Base-by-base conservation (phyloP, 1,140 invertebrate species). In the Drosophila carrolli region DNA sequence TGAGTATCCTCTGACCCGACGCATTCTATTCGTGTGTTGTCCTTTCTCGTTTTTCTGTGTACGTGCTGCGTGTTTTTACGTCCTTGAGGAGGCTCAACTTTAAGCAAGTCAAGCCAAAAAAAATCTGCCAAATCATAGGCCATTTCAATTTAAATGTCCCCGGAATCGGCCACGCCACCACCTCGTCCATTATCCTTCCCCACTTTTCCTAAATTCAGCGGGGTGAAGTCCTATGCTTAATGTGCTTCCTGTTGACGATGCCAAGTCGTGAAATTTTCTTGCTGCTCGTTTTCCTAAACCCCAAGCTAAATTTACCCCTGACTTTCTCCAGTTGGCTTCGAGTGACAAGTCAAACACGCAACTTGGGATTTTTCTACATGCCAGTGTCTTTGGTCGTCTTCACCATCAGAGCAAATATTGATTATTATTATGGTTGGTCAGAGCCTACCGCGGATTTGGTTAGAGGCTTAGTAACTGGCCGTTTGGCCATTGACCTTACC, bases 271-370 rank as follows among this genome's bases (percentile, higher is more conserved):
- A 55, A 46, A 55, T 38, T 51, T 35, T 44, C 55, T 19, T 38
- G 48, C 7, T 23, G 32, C 63, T 32, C 32, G 19, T 47, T 37
- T 70, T 40, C 35, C 14, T 37, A 35, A 23, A 16, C 38, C 23
- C 48, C 40, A 16, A 47, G 32, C 47, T 27, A 50, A 48, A 35
- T 19, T 16, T 54, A 37, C 73, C 54, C 58, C 61, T 41, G 46
- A 72, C 65, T 76, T 77, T 77, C 77, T 46, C 61, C 76, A 63
- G 67, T 62, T 70, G 73, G 77, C 73, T 51, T 89, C 84, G 62
- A 70, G 76, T 89, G 80, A 88, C 84, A 88, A 78, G 77, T 80
- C 84, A 84, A 88, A 89, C 84, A 84, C 84, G 84, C 84, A 80
- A 88, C 71, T 72, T 32, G 59, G 66, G 67, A 71, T 58, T 71